These are phyloP conservation scores for Eretmochelys imbricata DNA, from an alignment of 2,113 vertebrate species.

Conservation along the genomic window DNA sequence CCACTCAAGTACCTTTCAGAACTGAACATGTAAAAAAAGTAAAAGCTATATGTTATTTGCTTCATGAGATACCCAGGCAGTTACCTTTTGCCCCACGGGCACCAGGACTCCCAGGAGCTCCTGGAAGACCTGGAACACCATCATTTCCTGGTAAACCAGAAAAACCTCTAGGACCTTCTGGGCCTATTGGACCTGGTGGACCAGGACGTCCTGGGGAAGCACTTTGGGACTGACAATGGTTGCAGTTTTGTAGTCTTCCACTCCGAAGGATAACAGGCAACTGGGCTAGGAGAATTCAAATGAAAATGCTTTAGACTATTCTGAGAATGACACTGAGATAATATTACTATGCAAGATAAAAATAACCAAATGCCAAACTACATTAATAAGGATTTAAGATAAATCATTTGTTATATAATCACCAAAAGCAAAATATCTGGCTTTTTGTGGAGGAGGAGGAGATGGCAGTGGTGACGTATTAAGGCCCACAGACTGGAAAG, in stretches of 20 bases:
- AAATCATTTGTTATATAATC: not conserved
- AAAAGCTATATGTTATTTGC: not conserved
- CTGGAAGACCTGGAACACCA: slow-evolving; percentile 85
- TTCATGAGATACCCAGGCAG: accelerated
- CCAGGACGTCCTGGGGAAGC: slow-evolving; percentile 87
- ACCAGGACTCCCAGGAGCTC: slow-evolving; percentile 87
- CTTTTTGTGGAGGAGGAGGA: not conserved
- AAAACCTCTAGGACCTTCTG: slow-evolving; percentile 87
- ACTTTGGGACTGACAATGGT: slow-evolving; percentile 83
- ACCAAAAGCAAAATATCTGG: not conserved
- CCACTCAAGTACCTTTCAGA: not conserved
- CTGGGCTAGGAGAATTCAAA: slow-evolving; percentile 83
- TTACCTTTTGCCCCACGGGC: slow-evolving; percentile 90
- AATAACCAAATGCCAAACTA: not conserved
- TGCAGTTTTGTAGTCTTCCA: slow-evolving; percentile 87
- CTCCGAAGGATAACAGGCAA: slow-evolving; percentile 85
- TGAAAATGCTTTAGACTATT: not conserved
- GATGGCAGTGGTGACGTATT: not conserved
- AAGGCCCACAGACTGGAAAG: not conserved
- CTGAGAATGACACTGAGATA: not conserved
- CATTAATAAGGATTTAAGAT: not conserved
- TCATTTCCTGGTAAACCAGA: slow-evolving; percentile 88
- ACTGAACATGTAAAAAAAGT: not conserved
- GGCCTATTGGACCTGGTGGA: slow-evolving; percentile 85
- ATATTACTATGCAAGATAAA: not conserved